A percentile compares a stretch with the other conserved stretches of the same genome.
phyloP scores from a whole-genome alignment of 2,797 vertebrate species.

The Tarsius wallacei region DNA sequence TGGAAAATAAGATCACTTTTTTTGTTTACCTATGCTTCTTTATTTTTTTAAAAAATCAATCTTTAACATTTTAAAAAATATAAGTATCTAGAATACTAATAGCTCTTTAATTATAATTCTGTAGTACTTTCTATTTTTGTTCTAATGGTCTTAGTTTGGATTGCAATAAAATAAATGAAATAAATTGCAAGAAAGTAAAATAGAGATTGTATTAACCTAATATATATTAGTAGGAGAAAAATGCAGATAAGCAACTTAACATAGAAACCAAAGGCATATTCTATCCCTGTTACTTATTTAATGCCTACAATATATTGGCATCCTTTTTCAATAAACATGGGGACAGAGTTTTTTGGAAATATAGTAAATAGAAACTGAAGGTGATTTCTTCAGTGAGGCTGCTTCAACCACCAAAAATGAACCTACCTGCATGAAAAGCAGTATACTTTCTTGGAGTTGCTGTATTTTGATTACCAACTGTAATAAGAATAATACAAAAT shows the following conservation, averaged over 20 bases:
- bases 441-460: too few relatives aligned
- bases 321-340: background rate
- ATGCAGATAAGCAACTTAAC: background rate
- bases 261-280: background rate
- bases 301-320: background rate
- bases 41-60: background rate
- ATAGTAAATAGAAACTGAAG: background rate
- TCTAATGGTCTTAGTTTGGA: background rate
- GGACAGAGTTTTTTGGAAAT: background rate
- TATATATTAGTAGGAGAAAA: background rate
- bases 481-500: background rate
- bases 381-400: background rate
- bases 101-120: background rate
- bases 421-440: background rate
- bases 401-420: background rate
- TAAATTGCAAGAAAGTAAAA: background rate
- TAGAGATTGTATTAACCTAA: background rate
- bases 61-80: background rate
- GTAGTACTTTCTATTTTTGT: background rate
- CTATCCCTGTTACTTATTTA: background rate
- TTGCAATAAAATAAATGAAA: background rate
- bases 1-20: background rate
- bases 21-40: background rate
- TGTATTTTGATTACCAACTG: background rate
- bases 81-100: background rate